Conservation (phyloP, 2,888 invertebrate species). For the Agrypnus murinus region DNA sequence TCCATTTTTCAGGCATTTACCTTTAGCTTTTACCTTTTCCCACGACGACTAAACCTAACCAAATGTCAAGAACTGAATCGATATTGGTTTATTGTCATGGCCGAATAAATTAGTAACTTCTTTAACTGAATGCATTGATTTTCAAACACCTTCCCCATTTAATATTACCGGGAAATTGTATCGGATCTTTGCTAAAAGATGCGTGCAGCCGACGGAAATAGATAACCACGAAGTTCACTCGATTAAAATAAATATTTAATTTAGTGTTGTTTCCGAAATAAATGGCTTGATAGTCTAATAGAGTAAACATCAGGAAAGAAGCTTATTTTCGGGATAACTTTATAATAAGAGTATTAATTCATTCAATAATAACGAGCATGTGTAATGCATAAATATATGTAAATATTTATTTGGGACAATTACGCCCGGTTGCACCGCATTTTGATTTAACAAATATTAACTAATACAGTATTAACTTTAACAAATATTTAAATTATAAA, state of each 20-base stretch:
- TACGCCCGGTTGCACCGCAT: too few relatives aligned
- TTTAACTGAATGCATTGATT: constrained; percentile 23
- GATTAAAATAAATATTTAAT: background rate
- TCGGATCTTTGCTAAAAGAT: background rate
- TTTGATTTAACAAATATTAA: too few relatives aligned
- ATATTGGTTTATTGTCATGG: constrained; percentile 38
- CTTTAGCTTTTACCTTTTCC: constrained; percentile 22
- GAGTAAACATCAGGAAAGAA: too few relatives aligned
- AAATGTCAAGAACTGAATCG: constrained; percentile 29
- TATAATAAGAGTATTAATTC: too few relatives aligned
- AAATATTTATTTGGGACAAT: too few relatives aligned
- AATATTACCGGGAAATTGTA: background rate
- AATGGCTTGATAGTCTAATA: background rate
- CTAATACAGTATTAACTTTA: too few relatives aligned
- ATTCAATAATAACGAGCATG: too few relatives aligned
- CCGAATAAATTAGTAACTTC: constrained; percentile 31
- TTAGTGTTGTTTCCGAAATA: background rate
- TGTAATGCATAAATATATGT: too few relatives aligned
- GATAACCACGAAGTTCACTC: background rate
- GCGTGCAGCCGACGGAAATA: background rate
- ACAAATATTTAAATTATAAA: too few relatives aligned
- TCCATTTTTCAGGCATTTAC: constrained; percentile 29
- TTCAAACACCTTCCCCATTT: constrained; percentile 9
- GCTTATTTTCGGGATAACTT: too few relatives aligned
- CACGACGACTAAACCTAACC: constrained; percentile 17